These are phyloP conservation scores for Naja naja DNA, from an alignment of 2,113 vertebrate genomes.

Conservation along the genomic window DNA sequence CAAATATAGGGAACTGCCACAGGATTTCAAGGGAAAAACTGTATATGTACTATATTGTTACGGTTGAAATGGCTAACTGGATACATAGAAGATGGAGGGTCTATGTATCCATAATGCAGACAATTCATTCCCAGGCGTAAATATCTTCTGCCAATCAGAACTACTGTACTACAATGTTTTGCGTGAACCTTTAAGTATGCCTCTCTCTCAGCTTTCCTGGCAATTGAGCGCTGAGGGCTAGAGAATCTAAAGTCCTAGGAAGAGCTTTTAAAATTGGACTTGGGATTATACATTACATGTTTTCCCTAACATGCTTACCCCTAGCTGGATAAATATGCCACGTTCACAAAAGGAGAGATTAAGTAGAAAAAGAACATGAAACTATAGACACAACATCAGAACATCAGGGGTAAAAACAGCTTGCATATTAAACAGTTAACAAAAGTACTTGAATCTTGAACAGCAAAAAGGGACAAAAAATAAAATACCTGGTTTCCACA, in stretches of 20 bases:
- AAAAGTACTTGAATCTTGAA: neutral
- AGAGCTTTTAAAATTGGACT: neutral
- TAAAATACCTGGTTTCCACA: slow-evolving; percentile 89
- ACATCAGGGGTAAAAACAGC: neutral
- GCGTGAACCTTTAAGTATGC: neutral
- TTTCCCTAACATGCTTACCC: neutral
- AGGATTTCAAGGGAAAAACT: neutral
- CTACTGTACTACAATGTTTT: neutral
- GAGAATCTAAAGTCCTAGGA: neutral
- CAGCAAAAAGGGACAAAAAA: neutral
- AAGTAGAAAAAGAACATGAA: neutral
- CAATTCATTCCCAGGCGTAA: neutral
- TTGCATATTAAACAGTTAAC: neutral
- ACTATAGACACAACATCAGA: neutral
- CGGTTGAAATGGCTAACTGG: neutral
- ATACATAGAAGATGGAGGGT: neutral
- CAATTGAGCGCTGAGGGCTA: neutral
- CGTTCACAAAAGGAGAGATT: neutral
- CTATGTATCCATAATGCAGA: neutral
- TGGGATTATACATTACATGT: neutral
- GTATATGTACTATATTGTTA: neutral
- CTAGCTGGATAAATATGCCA: neutral
- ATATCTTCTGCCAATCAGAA: neutral
- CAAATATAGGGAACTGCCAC: neutral
- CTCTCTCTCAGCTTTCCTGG: neutral